phyloP scores from a whole-genome alignment of 2,888 invertebrate species.

The Polydesmus complanatus region DNA sequence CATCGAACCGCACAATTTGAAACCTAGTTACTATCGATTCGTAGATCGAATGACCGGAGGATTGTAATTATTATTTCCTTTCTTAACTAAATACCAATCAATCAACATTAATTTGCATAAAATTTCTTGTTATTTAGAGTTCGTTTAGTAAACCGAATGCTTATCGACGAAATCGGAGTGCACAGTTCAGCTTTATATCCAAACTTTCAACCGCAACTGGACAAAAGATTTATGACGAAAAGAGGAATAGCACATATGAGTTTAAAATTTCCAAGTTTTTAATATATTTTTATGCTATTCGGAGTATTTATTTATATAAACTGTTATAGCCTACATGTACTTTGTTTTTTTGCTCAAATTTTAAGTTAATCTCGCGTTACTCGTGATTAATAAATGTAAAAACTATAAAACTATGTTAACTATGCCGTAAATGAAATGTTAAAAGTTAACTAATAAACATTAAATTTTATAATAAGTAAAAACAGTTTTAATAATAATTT shows the following conservation, averaged over 20 bases:
- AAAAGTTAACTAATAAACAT: too few relatives aligned
- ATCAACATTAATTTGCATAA: neutral
- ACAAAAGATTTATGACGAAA: conserved; percentile 8
- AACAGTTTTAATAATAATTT: too few relatives aligned
- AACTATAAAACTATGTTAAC: too few relatives aligned
- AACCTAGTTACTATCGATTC: conserved; percentile 73
- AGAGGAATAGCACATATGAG: neutral
- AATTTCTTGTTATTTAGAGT: conserved; percentile 4
- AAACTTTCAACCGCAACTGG: conserved; percentile 4
- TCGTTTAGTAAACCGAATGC: conserved; percentile 5
- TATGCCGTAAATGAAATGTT: too few relatives aligned
- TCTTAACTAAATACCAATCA: neutral
- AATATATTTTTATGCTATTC: too few relatives aligned
- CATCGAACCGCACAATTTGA: conserved; percentile 59
- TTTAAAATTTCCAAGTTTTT: conserved; percentile 8
- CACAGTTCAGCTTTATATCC: neutral
- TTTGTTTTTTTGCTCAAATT: too few relatives aligned
- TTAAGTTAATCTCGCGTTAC: too few relatives aligned
- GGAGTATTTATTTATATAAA: too few relatives aligned
- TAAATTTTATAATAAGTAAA: too few relatives aligned
- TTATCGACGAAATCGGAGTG: conserved; percentile 3
- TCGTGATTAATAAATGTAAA: too few relatives aligned
- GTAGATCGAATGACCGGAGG: conserved; percentile 54
- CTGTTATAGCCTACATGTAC: too few relatives aligned
- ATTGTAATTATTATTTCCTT: conserved; percentile 26